Base-by-base conservation (phyloP, 2,113 vertebrate genomes). In the Pipra filicauda region DNA sequence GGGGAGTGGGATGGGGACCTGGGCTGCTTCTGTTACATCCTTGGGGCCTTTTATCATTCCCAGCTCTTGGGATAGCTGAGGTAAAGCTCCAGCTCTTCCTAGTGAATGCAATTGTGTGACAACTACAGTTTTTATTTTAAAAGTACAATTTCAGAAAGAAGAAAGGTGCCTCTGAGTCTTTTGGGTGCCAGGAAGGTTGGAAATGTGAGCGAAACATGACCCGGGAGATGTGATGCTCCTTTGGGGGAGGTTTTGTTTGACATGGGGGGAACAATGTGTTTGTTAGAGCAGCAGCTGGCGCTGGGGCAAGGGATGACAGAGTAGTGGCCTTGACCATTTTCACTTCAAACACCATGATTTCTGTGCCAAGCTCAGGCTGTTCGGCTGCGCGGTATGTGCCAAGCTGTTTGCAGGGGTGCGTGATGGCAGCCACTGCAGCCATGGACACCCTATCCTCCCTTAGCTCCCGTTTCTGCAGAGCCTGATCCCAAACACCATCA, bases 271-370 rank as follows among this genome's bases (percentile, higher is more conserved):
- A 49, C 46, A 64, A 16, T 24, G 12, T 27, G 26, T 51, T 52
- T 30, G 22, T 49, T 30, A 13, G 1, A 17, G 23, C 23, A n/a
- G 22, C 27, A 28, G 15, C 6, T 39, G 48, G 6, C 10, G 64
- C 39, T 15, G 57, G 51, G 41, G 46, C 44, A 43, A 44, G 30
- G 19, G 5, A 15, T 5, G 22, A 61, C 9, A 10, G 37, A 64
- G 57, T 17, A 5, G 49, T 6, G 22, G 10, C 39, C 23, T 52
- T 31, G 33, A 4, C 27, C 39, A 2, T 7, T 10, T 64, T 55
- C 30, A 2, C 35, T 73, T 59, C 44, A 58, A 59, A 73, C 5
- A 5, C 24, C 27, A 2, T 0, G 0, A 27, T 28, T 82, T 35
- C 52, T 41, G 21, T 22, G 55, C 58, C 77, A 18, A 11, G 46